These are phyloP conservation scores for Tenthredo mesomela DNA, from an alignment of 2,888 invertebrate species.

Conservation along the genomic window DNA sequence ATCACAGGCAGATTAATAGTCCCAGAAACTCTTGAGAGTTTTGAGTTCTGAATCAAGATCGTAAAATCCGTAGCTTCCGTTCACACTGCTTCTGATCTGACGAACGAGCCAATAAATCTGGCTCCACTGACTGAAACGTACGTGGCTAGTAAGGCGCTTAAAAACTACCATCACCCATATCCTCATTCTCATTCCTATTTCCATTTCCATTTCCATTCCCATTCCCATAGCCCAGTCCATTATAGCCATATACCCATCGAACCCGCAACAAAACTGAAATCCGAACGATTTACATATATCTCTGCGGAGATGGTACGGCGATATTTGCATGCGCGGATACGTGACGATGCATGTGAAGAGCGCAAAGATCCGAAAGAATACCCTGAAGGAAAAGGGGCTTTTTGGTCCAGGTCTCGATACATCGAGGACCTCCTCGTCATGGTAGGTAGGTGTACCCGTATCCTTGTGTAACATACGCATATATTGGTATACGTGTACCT, in stretches of 20 bases:
- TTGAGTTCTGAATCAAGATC: conserved; percentile 65
- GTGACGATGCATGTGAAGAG: conserved; percentile 74
- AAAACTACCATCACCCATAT: conserved; percentile 55
- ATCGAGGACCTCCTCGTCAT: conserved; percentile 7
- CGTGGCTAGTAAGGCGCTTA: conserved; percentile 76
- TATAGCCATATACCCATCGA: conserved; percentile 53
- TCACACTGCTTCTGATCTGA: conserved; percentile 67
- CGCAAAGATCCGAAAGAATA: conserved; percentile 59
- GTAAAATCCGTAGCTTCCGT: conserved; percentile 74
- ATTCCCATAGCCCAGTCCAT: conserved; percentile 75
- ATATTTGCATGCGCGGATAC: conserved; percentile 62
- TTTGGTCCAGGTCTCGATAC: conserved; percentile 31
- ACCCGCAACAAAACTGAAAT: conserved; percentile 75
- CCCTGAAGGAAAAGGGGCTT: background rate
- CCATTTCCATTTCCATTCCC: conserved; percentile 66
- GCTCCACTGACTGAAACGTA: conserved; percentile 69
- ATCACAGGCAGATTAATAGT: conserved; percentile 63
- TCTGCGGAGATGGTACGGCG: conserved; percentile 59
- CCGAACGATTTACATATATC: conserved; percentile 77
- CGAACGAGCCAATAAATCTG: conserved; percentile 75
- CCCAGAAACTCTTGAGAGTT: conserved; percentile 48
- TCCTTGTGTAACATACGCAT: conserved; percentile 9
- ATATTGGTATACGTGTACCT: conserved; percentile 29
- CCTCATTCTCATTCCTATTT: conserved; percentile 44
- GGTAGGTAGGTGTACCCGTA: conserved; percentile 26